Conservation (phyloP, 2,888 invertebrate genomes). For the Keiferia lycopersicella region DNA sequence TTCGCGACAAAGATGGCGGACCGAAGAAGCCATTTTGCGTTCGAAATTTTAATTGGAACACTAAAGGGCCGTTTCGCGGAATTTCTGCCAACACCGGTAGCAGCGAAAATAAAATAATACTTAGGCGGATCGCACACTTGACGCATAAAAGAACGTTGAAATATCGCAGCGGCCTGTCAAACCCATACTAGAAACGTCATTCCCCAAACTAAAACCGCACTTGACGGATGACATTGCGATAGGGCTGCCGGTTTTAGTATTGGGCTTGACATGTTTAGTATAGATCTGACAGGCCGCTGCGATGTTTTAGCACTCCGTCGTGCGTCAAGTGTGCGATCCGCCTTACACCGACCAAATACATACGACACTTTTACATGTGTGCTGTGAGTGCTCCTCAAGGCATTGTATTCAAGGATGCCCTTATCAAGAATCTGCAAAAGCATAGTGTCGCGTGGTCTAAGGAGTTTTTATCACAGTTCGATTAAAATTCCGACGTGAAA, state of each 20-base stretch:
- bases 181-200: too few relatives aligned
- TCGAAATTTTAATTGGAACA: slow-evolving; percentile 76
- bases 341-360: not conserved
- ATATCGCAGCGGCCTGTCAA: too few relatives aligned
- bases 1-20: slow-evolving; percentile 64
- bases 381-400: not conserved
- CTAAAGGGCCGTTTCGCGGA: slow-evolving; percentile 51
- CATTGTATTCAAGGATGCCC: not conserved
- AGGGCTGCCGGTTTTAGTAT: too few relatives aligned
- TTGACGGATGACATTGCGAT: too few relatives aligned
- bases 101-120: not conserved
- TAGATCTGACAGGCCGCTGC: too few relatives aligned
- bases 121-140: too few relatives aligned
- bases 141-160: too few relatives aligned
- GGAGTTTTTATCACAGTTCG: slow-evolving; percentile 38
- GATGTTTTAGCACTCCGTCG: too few relatives aligned
- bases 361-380: slow-evolving; percentile 1
- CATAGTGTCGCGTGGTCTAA: not conserved
- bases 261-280: too few relatives aligned
- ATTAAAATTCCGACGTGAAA: slow-evolving; percentile 47
- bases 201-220: too few relatives aligned
- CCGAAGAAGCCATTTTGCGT: slow-evolving; percentile 70
- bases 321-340: too few relatives aligned
- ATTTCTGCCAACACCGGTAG: slow-evolving; percentile 27
- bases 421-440: slow-evolving; percentile 1